Evolutionary conservation across 2,888 invertebrate species (phyloP), one percentile per base, ranked within the genome.

Genomic region (Cantharis flavilabris): DNA sequence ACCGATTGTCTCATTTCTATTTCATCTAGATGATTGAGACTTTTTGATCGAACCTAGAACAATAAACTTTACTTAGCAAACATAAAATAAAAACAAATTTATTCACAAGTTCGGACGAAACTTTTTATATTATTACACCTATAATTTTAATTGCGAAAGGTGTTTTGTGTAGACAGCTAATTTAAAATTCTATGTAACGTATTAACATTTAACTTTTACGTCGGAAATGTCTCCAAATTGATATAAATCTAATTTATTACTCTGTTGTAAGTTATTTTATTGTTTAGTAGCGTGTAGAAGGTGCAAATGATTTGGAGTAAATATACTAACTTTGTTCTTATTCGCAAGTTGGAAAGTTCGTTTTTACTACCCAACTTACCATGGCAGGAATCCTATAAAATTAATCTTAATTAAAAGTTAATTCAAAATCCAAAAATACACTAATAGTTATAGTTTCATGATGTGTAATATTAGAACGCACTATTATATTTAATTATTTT

Each of bases 11-110:
- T 84, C 88, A 88, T 87, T 85, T 93, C 92, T 85, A 94, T 88
- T 81, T 91, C 91, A 89, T 94, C 93, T 87, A 94, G 90, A 87
- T 94, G 93, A 81, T 93, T 94, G 85, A 94, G 89, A 87, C 93
- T 94, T 86, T 93, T 91, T 80, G 93, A 94, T 86, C 94, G 93
- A 84, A 93, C 91, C 94, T 94, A 89, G 13, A 89, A 90, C 71
- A 79, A 78, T 73, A 75, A 72, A 70, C 63, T 13, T n/a, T 3
- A 13, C 4, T 65, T 65, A 63, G 4, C 7, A 49, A 64, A 13
- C 3, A 26, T 9, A 7, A 26, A 26, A 16, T 16, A 26, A 5
- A 26, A 26, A 9, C 1, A 9, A 26, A 1, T 26, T 26, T 9
- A 64, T 13, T 11, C 11, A 3, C 4, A n/a, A 20, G 11, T 64